Conservation (phyloP, 2,797 vertebrate species). For the Galagoides demidoff region DNA sequence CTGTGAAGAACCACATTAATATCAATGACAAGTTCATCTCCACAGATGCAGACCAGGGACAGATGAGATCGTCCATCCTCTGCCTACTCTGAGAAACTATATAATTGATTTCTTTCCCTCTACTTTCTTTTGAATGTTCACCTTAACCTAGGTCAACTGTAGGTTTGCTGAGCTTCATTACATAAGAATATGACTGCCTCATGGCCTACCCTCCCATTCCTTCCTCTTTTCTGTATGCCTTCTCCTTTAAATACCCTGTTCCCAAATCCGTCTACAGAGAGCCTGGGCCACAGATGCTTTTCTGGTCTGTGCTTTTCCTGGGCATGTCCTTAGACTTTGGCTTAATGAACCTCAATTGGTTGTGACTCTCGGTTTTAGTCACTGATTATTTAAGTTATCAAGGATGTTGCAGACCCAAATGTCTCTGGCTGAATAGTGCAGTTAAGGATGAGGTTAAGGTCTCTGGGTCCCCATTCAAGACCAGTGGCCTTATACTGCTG, state of each 20-base stretch:
- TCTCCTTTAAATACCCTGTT: background rate
- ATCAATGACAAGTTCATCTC: no score
- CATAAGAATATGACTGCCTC: no score
- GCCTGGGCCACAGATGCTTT: background rate
- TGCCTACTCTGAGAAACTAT: no score
- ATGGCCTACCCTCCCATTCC: background rate
- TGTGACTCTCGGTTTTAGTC: background rate
- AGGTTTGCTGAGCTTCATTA: no score
- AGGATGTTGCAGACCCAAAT: background rate
- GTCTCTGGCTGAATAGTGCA: background rate
- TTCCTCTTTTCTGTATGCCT: background rate
- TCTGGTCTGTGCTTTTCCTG: background rate
- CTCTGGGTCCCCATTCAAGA: background rate
- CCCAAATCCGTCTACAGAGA: background rate
- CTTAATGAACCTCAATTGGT: background rate
- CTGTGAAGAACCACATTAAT: no score
- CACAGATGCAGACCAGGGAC: no score
- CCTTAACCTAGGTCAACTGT: no score
- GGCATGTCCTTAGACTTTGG: background rate
- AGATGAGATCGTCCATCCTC: no score
- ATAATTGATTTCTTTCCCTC: no score
- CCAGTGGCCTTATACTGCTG: background rate
- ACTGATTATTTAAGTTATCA: background rate
- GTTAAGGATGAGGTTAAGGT: background rate
- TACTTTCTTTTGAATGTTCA: no score